Evolutionary conservation across 2,113 vertebrate species (phyloP).

Genomic region (Toxotes chatareus): DNA sequence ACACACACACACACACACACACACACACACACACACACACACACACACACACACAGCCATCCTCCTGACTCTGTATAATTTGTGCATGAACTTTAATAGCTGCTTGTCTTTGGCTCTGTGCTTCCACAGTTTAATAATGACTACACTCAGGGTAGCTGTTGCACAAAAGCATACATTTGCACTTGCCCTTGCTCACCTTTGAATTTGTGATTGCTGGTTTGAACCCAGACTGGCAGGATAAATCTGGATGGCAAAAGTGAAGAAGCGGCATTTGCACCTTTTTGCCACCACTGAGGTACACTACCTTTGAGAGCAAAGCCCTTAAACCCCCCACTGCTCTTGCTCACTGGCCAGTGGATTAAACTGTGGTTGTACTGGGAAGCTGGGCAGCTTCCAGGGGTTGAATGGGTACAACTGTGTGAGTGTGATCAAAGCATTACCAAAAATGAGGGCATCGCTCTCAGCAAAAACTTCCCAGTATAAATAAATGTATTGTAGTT

Average conservation of each 20-base stretch:
- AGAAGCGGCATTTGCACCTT: neutral
- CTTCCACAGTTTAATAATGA: neutral
- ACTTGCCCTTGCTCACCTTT: neutral
- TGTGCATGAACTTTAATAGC: neutral
- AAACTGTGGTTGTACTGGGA: neutral
- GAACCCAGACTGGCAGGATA: too few relatives aligned
- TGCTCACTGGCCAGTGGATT: neutral
- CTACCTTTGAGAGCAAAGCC: neutral
- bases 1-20: neutral
- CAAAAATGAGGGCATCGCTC: neutral
- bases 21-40: neutral
- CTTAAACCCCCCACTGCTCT: neutral
- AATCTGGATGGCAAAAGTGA: neutral
- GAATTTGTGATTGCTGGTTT: neutral
- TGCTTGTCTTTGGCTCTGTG: slow-evolving; percentile 5
- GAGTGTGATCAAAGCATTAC: slow-evolving; percentile 5
- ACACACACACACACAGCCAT: neutral
- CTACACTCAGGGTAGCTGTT: neutral
- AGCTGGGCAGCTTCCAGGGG: neutral
- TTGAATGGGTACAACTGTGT: neutral
- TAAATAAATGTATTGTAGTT: neutral
- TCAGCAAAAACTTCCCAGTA: neutral
- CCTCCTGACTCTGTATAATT: neutral
- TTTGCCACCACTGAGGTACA: neutral
- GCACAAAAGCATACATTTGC: neutral